These are phyloP conservation scores for Sceloporus undulatus DNA, from an alignment of 2,113 vertebrate species.

Conservation along the genomic window DNA sequence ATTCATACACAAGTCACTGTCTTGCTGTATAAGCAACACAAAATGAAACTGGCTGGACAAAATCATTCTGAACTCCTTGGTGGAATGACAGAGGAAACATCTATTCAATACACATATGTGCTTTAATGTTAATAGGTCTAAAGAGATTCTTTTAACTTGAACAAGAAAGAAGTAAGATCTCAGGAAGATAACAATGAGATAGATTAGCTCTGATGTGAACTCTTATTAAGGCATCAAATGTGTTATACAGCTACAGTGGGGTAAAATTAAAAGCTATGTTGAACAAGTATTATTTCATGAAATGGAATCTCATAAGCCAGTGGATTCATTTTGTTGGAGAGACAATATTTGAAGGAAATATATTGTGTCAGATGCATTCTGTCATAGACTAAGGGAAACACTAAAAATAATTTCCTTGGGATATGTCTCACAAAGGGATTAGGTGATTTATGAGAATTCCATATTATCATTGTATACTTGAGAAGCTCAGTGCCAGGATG, in stretches of 20 bases:
- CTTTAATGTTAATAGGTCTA: background rate
- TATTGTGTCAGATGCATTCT: background rate
- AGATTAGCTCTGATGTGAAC: background rate
- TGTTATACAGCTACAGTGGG: background rate
- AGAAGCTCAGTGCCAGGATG: background rate
- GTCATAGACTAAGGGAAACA: background rate
- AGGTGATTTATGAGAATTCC: background rate
- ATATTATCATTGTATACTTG: background rate
- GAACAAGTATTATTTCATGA: background rate
- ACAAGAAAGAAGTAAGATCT: background rate
- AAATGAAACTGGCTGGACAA: background rate
- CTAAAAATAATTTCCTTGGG: background rate
- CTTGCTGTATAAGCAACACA: background rate
- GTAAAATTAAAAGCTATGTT: background rate
- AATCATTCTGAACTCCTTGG: background rate
- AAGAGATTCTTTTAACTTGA: background rate
- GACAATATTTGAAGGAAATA: background rate
- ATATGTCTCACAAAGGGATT: background rate
- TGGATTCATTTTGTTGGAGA: slow-evolving; percentile 9
- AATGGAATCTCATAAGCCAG: background rate
- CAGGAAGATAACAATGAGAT: background rate
- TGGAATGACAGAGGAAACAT: background rate
- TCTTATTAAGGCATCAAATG: background rate
- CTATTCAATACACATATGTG: background rate
- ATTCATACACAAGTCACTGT: background rate